Percentiles rank a stretch among this genome's conserved stretches.
Evolutionary conservation across 2,888 invertebrate species (phyloP).

Genomic region (Drosophila rellima): DNA sequence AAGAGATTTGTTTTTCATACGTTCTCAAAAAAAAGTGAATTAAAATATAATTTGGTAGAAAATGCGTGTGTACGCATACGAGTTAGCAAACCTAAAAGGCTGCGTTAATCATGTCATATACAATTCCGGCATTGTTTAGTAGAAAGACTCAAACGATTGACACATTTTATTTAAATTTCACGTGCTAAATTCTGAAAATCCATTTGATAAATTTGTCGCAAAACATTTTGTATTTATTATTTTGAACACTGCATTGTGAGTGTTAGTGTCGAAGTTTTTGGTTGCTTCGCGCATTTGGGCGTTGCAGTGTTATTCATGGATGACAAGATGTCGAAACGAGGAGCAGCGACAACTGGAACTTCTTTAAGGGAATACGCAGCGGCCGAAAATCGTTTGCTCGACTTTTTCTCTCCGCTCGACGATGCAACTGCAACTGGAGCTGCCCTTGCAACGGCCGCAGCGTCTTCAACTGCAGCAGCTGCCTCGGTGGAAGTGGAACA

Average conservation of each 20-base stretch:
- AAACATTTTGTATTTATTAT: conserved; percentile 18
- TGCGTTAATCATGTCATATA: conserved; percentile 56
- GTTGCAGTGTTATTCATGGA: conserved; percentile 7
- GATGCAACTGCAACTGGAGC: neutral
- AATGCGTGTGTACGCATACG: conserved; percentile 27
- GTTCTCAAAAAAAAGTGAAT: conserved; percentile 35
- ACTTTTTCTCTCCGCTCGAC: conserved; percentile 56
- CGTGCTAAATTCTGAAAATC: conserved; percentile 66
- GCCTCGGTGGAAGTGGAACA: neutral
- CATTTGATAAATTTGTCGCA: conserved; percentile 28
- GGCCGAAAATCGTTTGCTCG: conserved; percentile 66
- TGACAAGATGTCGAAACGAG: conserved; percentile 38
- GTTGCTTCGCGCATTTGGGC: conserved; percentile 20
- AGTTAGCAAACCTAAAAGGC: conserved; percentile 36
- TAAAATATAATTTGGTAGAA: conserved; percentile 18
- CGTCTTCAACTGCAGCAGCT: neutral
- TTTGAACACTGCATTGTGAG: conserved; percentile 23
- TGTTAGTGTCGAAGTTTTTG: conserved; percentile 13
- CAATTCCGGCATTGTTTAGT: conserved; percentile 46
- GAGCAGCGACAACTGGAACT: conserved; percentile 6
- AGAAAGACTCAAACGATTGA: conserved; percentile 32
- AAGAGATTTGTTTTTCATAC: conserved; percentile 50
- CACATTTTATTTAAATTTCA: conserved; percentile 69
- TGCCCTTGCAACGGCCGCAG: neutral
- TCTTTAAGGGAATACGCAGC: conserved; percentile 54